Evolutionary conservation across 2,888 invertebrate species (phyloP), one percentile per base, ranked within the genome.

Genomic region (Papilio protenor): DNA sequence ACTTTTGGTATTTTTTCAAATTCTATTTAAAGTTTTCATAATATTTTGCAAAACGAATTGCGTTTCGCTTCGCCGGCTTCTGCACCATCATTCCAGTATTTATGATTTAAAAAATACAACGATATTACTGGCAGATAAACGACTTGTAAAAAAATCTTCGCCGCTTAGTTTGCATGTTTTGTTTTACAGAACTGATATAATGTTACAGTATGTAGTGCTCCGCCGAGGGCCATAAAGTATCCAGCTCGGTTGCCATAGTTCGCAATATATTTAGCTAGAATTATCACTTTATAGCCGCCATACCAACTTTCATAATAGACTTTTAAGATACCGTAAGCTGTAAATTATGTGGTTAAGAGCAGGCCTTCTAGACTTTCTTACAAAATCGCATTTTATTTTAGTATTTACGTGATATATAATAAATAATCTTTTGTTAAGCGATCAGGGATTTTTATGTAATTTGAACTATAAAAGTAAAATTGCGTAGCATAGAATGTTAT

Each of bases 231-330:
- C 81, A 83, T 85, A 85, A 86, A 86, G 82, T 84, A 83, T 83
- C 80, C 80, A 77, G 82, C 80, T 82, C 80, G 80, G 81, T 82
- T 77, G 81, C 81, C 82, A 82, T 81, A 82, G 82, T 84, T 84
- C 80, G 82, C 83, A 80, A 83, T 85, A 83, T 84, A 83, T 86
- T 86, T 84, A 83, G 84, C 80, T 79, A 81, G 83, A 83, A 85
- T 86, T 84, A 86, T 83, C 82, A 82, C 83, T 83, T 84, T 82
- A 79, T 81, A 81, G 79, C 79, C 80, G 80, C 79, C 80, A 82
- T 81, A 78, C 80, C 61, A 81, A 81, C 81, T 81, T 33, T 78
- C 74, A 80, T 81, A 79, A 81, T 80, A 78, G 81, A 78, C 81
- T 79, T 80, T 81, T 80, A 82, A 80, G 81, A 81, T 80, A 81